phyloP scores from a whole-genome alignment of 2,888 invertebrate species.

The Xestia c-nigrum region DNA sequence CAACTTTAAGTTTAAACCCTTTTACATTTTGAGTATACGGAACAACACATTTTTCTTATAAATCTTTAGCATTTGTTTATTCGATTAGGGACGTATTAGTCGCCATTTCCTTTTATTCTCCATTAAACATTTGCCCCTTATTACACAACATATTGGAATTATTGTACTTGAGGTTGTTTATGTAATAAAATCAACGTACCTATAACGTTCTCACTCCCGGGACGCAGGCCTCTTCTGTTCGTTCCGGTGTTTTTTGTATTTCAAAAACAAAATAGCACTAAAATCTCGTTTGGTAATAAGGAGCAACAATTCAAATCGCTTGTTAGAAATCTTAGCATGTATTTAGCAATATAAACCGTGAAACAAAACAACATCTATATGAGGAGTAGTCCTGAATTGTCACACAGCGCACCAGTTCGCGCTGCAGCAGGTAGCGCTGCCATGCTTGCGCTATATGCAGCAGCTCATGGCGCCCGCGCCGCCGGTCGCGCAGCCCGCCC shows the following conservation, averaged over 20 bases:
- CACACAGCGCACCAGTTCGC: constrained; percentile 94
- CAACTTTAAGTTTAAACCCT: background rate
- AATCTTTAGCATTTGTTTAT: constrained; percentile 1
- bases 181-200: background rate
- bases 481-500: constrained; percentile 56
- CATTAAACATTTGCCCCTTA: background rate
- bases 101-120: too few relatives aligned
- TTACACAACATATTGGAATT: background rate
- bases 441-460: constrained; percentile 97
- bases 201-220: background rate
- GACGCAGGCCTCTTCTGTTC: background rate
- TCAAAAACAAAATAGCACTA: background rate
- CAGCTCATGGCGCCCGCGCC: constrained; percentile 93
- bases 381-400: constrained; percentile 62
- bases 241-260: background rate
- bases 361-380: constrained; percentile 54
- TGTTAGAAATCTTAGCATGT: constrained; percentile 13
- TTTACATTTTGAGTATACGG: background rate
- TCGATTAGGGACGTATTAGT: background rate
- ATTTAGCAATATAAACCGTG: constrained; percentile 15
- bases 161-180: background rate
- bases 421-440: constrained; percentile 97
- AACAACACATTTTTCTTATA: background rate
- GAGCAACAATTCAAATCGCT: background rate
- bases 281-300: background rate